Percentiles rank a stretch among this genome's conserved stretches.
These are phyloP conservation scores for Palythoa caribaeorum DNA, from an alignment of 92 coral and sea anemone genomes.

Conservation along the genomic window DNA sequence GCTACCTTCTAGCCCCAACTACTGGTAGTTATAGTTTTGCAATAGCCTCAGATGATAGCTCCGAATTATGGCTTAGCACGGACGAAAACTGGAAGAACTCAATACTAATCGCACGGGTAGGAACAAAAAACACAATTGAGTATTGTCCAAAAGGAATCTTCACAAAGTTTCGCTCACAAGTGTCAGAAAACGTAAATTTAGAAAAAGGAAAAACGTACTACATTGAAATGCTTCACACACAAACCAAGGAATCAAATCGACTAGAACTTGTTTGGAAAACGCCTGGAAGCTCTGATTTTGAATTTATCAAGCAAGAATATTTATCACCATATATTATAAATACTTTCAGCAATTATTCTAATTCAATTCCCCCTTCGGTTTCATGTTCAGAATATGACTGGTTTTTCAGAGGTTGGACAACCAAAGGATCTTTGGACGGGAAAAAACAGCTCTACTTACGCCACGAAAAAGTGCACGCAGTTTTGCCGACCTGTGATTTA, in stretches of 20 bases:
- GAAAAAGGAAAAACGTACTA: slow-evolving; percentile 19
- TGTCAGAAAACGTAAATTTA: not conserved
- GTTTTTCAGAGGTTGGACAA: not conserved
- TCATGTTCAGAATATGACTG: not conserved
- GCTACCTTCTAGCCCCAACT: slow-evolving; percentile 16
- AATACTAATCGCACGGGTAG: slow-evolving; percentile 16
- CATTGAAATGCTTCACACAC: slow-evolving; percentile 19
- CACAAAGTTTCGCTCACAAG: slow-evolving; percentile 35
- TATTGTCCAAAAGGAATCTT: slow-evolving; percentile 38
- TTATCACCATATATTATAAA: not conserved
- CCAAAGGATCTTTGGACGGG: not conserved
- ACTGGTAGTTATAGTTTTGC: slow-evolving; percentile 17
- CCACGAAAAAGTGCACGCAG: slow-evolving; percentile 7
- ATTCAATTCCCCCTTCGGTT: not conserved
- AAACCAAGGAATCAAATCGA: slow-evolving; percentile 10
- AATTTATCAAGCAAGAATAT: not conserved
- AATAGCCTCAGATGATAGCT: slow-evolving; percentile 34
- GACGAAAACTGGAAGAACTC: slow-evolving; percentile 33
- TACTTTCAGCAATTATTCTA: not conserved
- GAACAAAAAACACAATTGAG: slow-evolving; percentile 4
- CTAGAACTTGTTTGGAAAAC: slow-evolving; percentile 27
- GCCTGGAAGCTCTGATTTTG: slow-evolving; percentile 1
- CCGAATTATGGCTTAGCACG: slow-evolving; percentile 27
- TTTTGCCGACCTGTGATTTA: slow-evolving; percentile 4
- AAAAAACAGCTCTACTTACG: not conserved